A percentile compares a stretch with the other conserved stretches of the same genome.
These are phyloP conservation scores for Agelas oroides DNA, from an alignment of 37 sponge, comb jelly and placozoan species.

Conservation along the genomic window DNA sequence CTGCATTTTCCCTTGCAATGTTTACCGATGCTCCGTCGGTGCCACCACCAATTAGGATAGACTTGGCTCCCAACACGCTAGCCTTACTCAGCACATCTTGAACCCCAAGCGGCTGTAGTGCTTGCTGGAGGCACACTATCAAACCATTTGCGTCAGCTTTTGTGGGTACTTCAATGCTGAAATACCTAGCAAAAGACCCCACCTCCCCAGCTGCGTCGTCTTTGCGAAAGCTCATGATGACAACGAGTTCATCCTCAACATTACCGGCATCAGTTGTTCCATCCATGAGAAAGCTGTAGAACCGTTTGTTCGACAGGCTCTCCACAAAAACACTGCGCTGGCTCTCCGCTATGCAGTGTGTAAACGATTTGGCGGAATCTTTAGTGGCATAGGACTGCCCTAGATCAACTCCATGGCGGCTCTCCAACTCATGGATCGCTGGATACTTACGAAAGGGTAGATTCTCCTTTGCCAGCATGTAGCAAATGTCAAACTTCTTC, in stretches of 20 bases:
- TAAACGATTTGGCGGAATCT: conserved; percentile 31
- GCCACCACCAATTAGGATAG: conserved; percentile 59
- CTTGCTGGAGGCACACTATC: conserved; percentile 40
- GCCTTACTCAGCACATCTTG: conserved; percentile 26
- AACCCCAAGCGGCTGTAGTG: conserved; percentile 50
- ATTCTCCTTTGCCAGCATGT: too few species aligned
- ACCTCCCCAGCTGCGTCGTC: conserved; percentile 26
- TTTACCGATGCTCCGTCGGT: conserved; percentile 78
- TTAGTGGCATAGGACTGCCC: conserved; percentile 35
- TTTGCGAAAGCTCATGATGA: conserved; percentile 5
- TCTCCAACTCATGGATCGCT: too few species aligned
- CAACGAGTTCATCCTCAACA: conserved; percentile 65
- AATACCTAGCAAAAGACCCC: conserved; percentile 40
- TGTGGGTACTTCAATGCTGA: conserved; percentile 10
- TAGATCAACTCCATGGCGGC: conserved; percentile 70
- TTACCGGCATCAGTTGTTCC: too few species aligned
- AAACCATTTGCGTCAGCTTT: conserved; percentile 70
- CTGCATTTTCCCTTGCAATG: conserved; percentile 46
- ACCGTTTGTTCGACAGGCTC: conserved; percentile 8
- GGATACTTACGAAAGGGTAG: too few species aligned
- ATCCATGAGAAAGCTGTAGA: conserved; percentile 77
- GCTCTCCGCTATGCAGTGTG: conserved; percentile 52
- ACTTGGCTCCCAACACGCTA: conserved; percentile 14
- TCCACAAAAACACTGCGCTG: conserved; percentile 20
- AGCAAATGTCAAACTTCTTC: too few species aligned